These are phyloP conservation scores for Tylochromis polylepis DNA, from an alignment of 2,113 vertebrate species.

Conservation along the genomic window DNA sequence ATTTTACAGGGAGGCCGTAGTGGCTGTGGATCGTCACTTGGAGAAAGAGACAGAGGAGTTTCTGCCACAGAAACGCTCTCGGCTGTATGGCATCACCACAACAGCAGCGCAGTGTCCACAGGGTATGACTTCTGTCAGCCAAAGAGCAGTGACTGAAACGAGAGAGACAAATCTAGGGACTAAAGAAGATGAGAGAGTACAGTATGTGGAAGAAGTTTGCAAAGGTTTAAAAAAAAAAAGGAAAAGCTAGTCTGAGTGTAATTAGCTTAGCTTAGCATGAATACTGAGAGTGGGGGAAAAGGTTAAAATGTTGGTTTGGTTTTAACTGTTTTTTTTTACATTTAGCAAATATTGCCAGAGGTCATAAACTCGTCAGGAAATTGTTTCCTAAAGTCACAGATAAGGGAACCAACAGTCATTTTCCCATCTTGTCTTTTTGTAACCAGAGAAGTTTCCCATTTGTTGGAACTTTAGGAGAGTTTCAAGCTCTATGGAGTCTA, in stretches of 20 bases:
- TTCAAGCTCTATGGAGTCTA: background rate
- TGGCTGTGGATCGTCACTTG: slow-evolving; percentile 74
- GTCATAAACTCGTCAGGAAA: background rate
- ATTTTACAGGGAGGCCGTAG: slow-evolving; percentile 80
- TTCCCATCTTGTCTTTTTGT: background rate
- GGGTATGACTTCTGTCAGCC: background rate
- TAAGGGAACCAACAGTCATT: background rate
- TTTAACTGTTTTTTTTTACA: background rate
- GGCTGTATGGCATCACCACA: slow-evolving; percentile 84
- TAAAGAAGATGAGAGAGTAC: background rate
- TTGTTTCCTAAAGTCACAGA: too few species aligned
- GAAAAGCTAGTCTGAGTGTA: background rate
- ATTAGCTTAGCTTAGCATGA: background rate
- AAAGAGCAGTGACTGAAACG: background rate
- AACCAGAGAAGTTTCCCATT: background rate
- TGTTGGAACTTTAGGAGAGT: background rate
- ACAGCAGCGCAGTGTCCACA: slow-evolving; percentile 5
- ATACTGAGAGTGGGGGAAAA: background rate
- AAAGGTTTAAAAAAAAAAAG: background rate
- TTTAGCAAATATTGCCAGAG: background rate
- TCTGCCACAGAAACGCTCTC: slow-evolving; percentile 84
- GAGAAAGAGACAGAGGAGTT: slow-evolving; percentile 79
- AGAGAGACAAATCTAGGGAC: background rate
- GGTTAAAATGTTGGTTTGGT: background rate
- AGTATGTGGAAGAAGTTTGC: background rate